Evolutionary conservation across 2,888 invertebrate species (phyloP).

Genomic region (Caenorhabditis sp.): DNA sequence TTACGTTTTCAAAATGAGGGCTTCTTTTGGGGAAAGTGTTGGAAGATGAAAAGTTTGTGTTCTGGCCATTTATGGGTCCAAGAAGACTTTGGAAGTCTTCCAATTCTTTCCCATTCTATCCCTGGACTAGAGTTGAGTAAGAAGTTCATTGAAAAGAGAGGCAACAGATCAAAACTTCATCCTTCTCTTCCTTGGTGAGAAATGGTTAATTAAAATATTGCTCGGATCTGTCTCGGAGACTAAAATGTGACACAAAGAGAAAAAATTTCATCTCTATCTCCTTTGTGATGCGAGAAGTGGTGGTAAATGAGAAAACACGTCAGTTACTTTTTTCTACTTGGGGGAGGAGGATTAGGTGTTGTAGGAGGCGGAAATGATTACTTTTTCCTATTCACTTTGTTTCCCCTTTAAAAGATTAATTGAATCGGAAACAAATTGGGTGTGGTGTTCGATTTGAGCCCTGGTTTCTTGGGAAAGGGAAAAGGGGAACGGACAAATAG

Average conservation of each 20-base stretch:
- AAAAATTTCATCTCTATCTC: slow-evolving; percentile 21
- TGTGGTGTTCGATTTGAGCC: slow-evolving; percentile 20
- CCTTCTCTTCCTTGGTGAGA: slow-evolving; percentile 28
- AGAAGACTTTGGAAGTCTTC: too few relatives aligned
- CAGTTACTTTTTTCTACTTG: not conserved
- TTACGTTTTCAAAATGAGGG: slow-evolving; percentile 9
- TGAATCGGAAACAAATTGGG: slow-evolving; percentile 24
- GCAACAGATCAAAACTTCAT: slow-evolving; percentile 1
- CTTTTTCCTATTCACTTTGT: too few relatives aligned
- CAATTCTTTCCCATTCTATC: too few relatives aligned
- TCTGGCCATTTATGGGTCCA: not conserved
- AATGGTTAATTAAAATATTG: slow-evolving; percentile 60
- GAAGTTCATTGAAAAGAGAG: not conserved
- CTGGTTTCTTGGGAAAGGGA: slow-evolving; percentile 45
- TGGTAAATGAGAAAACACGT: slow-evolving; percentile 9
- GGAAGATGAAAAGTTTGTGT: slow-evolving; percentile 3
- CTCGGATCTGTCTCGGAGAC: slow-evolving; percentile 17
- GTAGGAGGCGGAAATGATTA: too few relatives aligned
- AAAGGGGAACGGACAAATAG: slow-evolving; percentile 12
- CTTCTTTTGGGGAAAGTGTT: slow-evolving; percentile 11
- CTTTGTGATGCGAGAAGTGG: slow-evolving; percentile 20
- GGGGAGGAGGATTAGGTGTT: too few relatives aligned
- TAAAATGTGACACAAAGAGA: slow-evolving; percentile 11
- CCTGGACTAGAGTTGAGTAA: too few relatives aligned
- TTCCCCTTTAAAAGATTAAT: slow-evolving; percentile 8